Base-by-base conservation (phyloP, 2,113 vertebrate species). In the Bostrychus sinensis region DNA sequence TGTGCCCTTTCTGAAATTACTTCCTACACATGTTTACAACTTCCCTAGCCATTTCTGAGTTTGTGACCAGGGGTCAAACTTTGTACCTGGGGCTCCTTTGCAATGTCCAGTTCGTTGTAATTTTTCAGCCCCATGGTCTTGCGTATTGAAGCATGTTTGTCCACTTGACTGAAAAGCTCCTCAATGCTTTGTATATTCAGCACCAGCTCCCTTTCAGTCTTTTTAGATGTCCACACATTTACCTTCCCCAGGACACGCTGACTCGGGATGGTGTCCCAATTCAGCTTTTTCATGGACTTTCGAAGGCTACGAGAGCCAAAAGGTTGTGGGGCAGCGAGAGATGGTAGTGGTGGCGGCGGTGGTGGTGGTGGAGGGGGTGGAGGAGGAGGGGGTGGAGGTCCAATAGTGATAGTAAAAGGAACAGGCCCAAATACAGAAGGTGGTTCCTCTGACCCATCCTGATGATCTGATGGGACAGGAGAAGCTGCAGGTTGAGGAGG, bases 231-330 rank as follows among this genome's bases (percentile, higher is more conserved):
- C 93, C 94, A 94, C 22, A 94, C 86, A 1, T 92, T 94, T 32
- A 81, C 20, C 41, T 91, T 92, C 0, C 93, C 93, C 34, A 91
- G 42, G 9, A 94, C 91, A 2, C 85, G 84, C 55, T 93, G 91
- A 22, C 71, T 86, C 8, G 93, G 93, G 25, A 95, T 82, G n/a
- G 92, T 80, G 20, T 92, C 92, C 94, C 93, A 94, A 86, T 94
- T 92, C 41, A 94, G 89, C 80, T 86, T 92, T 26, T 94, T 92
- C 85, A 95, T 89, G 38, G 91, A 91, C 16, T 83, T 82, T 0
- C 78, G 80, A 12, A 76, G 77, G 32, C 54, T 56, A 16, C 72
- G 23, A 4, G 63, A 48, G 37, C 85, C 34, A 23, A 82, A 76
- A 43, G 42, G 0, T 55, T 22, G 3, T 2, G 39, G 45, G 5